These are phyloP conservation scores for Pseudococcus jackbeardsleyi DNA, from an alignment of 2,888 invertebrate genomes.

Conservation along the genomic window DNA sequence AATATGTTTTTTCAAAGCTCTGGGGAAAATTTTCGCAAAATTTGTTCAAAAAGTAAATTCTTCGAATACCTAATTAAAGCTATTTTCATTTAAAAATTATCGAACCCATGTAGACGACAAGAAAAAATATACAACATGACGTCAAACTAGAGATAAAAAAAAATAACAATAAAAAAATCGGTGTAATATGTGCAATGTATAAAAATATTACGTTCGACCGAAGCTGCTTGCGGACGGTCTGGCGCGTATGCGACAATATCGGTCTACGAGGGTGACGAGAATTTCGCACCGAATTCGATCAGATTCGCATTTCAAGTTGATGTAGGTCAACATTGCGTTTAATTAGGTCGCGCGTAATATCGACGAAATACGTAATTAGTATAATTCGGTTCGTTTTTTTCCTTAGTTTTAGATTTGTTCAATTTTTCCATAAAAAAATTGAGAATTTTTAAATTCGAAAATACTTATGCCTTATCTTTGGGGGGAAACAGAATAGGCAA, in stretches of 20 bases:
- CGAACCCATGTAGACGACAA: too few relatives aligned
- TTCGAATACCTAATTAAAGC: slow-evolving; percentile 61
- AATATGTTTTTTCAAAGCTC: too few relatives aligned
- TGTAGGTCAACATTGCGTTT: slow-evolving; percentile 1
- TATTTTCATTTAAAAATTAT: slow-evolving; percentile 39
- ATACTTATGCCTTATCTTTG: too few relatives aligned
- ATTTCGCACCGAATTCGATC: slow-evolving; percentile 6
- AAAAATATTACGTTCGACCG: background rate
- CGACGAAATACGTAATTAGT: too few relatives aligned
- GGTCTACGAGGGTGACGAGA: slow-evolving; percentile 21
- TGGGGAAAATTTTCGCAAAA: too few relatives aligned
- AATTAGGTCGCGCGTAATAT: background rate
- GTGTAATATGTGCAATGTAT: background rate
- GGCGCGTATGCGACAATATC: background rate
- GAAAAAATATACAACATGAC: background rate
- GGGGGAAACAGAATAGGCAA: too few relatives aligned
- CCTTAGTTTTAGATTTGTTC: too few relatives aligned
- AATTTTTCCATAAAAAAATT: too few relatives aligned
- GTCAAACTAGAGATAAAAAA: background rate
- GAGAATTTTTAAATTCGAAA: too few relatives aligned
- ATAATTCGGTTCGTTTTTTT: too few relatives aligned
- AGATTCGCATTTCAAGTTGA: slow-evolving; percentile 12
- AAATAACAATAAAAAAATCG: background rate
- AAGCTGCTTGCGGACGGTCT: too few relatives aligned
- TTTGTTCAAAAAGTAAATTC: too few relatives aligned